Conservation (phyloP, 2,113 vertebrate species). For the Micromys minutus region DNA sequence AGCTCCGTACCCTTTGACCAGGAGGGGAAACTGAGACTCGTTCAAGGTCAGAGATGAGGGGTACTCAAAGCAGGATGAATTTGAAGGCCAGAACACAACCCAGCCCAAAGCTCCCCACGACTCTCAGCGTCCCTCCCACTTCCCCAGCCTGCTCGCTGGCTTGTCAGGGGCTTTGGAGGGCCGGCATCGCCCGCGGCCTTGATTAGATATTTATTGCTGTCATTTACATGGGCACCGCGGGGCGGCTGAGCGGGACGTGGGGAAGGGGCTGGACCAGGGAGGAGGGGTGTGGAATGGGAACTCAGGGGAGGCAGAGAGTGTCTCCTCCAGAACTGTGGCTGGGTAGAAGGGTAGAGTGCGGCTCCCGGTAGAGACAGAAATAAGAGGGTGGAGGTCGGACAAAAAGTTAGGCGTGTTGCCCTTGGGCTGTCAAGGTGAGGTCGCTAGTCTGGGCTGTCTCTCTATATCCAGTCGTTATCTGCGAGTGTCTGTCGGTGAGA, state of each 20-base stretch:
- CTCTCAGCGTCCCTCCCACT: constrained; percentile 23
- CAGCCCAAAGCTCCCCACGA: neutral
- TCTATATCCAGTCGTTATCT: neutral
- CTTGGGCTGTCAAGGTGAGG: neutral
- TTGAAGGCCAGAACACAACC: neutral
- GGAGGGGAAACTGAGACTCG: constrained; percentile 58
- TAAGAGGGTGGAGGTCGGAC: fast-evolving
- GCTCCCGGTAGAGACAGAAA: fast-evolving
- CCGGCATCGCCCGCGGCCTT: constrained; percentile 74
- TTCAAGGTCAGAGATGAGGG: constrained; percentile 36
- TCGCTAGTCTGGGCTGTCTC: neutral
- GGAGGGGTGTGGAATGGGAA: neutral
- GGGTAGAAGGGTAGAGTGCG: neutral
- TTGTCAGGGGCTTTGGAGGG: constrained; percentile 75
- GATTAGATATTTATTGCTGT: constrained; percentile 85
- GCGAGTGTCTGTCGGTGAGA: neutral
- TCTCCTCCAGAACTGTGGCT: neutral
- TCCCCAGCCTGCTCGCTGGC: neutral
- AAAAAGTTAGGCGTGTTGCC: fast-evolving
- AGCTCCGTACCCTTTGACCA: neutral
- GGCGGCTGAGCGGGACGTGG: constrained; percentile 70
- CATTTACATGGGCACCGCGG: constrained; percentile 81
- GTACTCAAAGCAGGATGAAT: neutral
- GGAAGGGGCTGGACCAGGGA: neutral
- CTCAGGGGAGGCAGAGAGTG: neutral